Conservation (phyloP, 2,113 vertebrate species). For the Cairina moschata region DNA sequence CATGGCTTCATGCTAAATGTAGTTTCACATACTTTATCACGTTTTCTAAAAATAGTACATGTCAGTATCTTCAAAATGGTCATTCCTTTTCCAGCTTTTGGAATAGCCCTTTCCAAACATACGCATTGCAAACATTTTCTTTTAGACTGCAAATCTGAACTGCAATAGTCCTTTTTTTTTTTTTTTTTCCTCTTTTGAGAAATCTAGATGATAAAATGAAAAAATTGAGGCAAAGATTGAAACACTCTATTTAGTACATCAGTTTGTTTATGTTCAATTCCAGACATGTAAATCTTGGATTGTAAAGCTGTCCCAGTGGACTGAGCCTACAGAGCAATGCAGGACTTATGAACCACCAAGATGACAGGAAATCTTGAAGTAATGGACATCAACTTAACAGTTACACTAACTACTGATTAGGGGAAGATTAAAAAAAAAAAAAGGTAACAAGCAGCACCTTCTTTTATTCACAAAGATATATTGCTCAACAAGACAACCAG, state of each 20-base stretch:
- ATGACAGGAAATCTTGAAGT: neutral
- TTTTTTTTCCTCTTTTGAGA: neutral
- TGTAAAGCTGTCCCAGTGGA: neutral
- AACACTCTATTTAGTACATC: neutral
- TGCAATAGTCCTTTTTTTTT: neutral
- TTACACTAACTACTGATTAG: neutral
- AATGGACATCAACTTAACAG: neutral
- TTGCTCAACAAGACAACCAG: neutral
- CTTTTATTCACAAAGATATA: neutral
- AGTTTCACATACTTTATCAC: conserved; percentile 22
- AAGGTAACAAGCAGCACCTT: neutral
- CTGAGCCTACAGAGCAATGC: neutral
- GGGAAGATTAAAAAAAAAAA: neutral
- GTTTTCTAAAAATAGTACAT: conserved; percentile 35
- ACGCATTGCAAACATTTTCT: neutral
- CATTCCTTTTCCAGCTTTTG: conserved; percentile 35
- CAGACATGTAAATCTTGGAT: too few relatives aligned
- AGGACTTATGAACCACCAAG: neutral
- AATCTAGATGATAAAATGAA: neutral
- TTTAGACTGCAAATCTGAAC: neutral
- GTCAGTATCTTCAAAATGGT: conserved; percentile 23
- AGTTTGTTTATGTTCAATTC: neutral
- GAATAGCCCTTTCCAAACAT: neutral
- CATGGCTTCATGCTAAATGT: conserved; percentile 23
- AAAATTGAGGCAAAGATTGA: neutral